Conservation (phyloP, 1,140 invertebrate species). For the Calliphora vicina region DNA sequence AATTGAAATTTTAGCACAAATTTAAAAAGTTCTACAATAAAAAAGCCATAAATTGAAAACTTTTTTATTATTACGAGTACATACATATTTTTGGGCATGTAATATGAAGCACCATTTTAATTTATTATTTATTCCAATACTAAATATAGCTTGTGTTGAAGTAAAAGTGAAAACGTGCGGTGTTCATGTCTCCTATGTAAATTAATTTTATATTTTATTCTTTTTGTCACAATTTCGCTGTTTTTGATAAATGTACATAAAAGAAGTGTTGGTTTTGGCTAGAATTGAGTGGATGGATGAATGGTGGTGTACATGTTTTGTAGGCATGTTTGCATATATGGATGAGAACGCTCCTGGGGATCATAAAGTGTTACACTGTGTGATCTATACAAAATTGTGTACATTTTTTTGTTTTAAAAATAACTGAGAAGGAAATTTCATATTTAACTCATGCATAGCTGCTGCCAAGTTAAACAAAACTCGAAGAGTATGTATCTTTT, state of each 20-base stretch:
- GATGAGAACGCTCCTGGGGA: neutral
- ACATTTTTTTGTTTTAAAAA: neutral
- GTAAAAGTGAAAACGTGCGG: neutral
- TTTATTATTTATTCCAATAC: neutral
- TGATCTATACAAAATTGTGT: neutral
- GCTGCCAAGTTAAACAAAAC: neutral
- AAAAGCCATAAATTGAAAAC: too few species aligned
- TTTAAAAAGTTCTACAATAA: too few species aligned
- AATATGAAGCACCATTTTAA: neutral
- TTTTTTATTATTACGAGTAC: too few species aligned
- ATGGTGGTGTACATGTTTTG: neutral
- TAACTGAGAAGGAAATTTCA: neutral
- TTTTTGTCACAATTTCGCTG: neutral
- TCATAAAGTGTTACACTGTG: neutral
- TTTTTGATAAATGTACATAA: neutral
- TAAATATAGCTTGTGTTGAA: neutral
- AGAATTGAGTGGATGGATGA: neutral
- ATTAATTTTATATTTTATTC: neutral
- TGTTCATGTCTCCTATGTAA: neutral
- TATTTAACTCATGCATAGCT: neutral
- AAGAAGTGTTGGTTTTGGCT: neutral
- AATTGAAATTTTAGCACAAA: too few species aligned
- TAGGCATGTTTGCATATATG: neutral
- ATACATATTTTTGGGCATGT: neutral
- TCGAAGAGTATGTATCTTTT: too few species aligned